Evolutionary conservation across 2,797 vertebrate genomes (phyloP).

Genomic region (Pempheris klunzingeri): DNA sequence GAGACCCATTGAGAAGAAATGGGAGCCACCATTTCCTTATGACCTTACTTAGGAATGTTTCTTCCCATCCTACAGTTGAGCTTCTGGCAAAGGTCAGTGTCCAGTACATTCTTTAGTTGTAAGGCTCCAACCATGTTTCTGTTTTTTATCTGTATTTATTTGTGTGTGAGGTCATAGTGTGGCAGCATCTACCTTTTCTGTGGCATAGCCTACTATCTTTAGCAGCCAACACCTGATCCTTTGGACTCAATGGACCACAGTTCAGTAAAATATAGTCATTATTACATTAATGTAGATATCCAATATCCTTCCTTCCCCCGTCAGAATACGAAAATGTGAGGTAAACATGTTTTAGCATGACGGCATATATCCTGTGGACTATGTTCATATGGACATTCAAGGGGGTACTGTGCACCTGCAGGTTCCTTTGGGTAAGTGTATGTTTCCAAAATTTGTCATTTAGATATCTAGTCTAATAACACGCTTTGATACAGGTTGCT

Average conservation of each 20-base stretch:
- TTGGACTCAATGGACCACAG: not conserved
- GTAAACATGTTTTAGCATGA: slow-evolving; percentile 67
- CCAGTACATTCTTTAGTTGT: not conserved
- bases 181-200: not conserved
- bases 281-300: not conserved
- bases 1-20: slow-evolving; percentile 44
- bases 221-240: not conserved
- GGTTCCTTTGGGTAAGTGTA: slow-evolving; percentile 84
- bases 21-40: slow-evolving; percentile 24
- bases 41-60: slow-evolving; percentile 33
- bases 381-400: slow-evolving; percentile 79
- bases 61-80: slow-evolving; percentile 26
- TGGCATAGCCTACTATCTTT: slow-evolving; percentile 8
- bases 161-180: not conserved
- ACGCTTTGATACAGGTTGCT: not conserved
- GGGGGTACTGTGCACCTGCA: slow-evolving; percentile 82
- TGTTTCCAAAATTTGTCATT: not conserved
- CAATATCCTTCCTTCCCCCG: slow-evolving; percentile 9
- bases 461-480: not conserved
- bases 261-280: not conserved
- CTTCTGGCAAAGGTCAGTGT: slow-evolving; percentile 60
- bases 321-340: slow-evolving; percentile 53
- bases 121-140: not conserved
- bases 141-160: slow-evolving; percentile 7
- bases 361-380: slow-evolving; percentile 67